Evolutionary conservation across 1,140 invertebrate species (phyloP), one percentile per base, ranked within the genome.

Genomic region (Thaumatotibia leucotreta): DNA sequence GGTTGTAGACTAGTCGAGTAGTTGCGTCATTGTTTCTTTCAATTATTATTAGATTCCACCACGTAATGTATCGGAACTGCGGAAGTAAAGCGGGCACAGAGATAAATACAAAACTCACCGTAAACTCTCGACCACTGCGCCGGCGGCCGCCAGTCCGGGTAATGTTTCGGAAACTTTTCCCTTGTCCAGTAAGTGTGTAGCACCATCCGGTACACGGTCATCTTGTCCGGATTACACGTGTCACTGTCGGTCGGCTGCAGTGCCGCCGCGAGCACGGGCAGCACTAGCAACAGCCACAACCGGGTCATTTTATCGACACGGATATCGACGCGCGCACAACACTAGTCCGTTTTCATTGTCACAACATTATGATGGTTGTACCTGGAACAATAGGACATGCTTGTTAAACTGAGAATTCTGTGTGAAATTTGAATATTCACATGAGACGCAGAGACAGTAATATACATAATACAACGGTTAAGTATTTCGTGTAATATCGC

Each of bases 101-200:
- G n/a, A n/a, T n/a, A n/a, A n/a, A n/a, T n/a, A n/a, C n/a, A 61
- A 63, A 23, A 93, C 96, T 95, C 85, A 98, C 97, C 97, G 88
- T 97, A 93, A 68, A 97, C 93, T 90, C 96, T 96, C 79, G 96
- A 96, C 95, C 96, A 98, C 86, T 98, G 97, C 2, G 97, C 97
- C 0, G 95, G 95, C 14, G 97, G 97, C 84, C 97, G 93, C 96
- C 96, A 97, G 81, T 96, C 95, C 0, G 97, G 97, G 86, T 97
- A 98, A 87, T 98, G 97, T 80, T 97, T 97, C 22, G 97, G 97
- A 82, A 98, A 98, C 76, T 94, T 94, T 70, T 96, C 94, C 63
- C 95, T 93, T n/a, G 96, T 96, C 97, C 97, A 98, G 82, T 96
- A 96, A 33, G 96, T 97, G 82, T 96, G 94, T 79, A 98, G 86